Percentiles rank a stretch among this genome's conserved stretches.
Evolutionary conservation across 2,797 vertebrate species (phyloP).

Genomic region (Neosalanx taihuensis): DNA sequence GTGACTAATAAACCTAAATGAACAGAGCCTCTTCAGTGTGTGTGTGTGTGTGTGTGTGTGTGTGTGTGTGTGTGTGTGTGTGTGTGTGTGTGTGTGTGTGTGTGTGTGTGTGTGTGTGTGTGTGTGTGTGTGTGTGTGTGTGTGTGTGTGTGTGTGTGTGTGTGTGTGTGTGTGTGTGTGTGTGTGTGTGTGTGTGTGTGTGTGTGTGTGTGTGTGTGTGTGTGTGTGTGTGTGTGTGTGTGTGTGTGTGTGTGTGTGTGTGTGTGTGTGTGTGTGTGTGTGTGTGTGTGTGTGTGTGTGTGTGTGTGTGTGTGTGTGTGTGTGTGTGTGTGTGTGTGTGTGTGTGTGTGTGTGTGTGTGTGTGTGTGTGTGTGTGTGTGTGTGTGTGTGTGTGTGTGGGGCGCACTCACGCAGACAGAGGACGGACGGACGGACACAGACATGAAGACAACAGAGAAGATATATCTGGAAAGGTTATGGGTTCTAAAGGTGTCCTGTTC

Average conservation of each 20-base stretch:
- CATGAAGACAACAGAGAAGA: too few species aligned
- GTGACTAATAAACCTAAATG: too few species aligned
- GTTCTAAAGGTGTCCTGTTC: too few species aligned
- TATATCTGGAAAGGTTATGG: too few species aligned
- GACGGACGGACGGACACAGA: too few species aligned
- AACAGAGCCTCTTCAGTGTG: not conserved
- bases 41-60: too few species aligned
- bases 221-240: not conserved
- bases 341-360: constrained; percentile 5
- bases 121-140: not conserved
- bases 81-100: not conserved
- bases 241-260: constrained; percentile 19
- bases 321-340: constrained; percentile 1
- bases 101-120: not conserved
- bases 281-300: not conserved
- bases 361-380: constrained; percentile 4
- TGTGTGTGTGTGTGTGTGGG: not conserved
- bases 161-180: not conserved
- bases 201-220: not conserved
- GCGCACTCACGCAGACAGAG: too few species aligned
- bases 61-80: not conserved
- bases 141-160: not conserved
- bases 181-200: constrained; percentile 11
- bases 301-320: not conserved
- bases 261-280: constrained; percentile 12